Evolutionary conservation across 2,888 invertebrate species (phyloP).

Genomic region (Mythimna pallens): DNA sequence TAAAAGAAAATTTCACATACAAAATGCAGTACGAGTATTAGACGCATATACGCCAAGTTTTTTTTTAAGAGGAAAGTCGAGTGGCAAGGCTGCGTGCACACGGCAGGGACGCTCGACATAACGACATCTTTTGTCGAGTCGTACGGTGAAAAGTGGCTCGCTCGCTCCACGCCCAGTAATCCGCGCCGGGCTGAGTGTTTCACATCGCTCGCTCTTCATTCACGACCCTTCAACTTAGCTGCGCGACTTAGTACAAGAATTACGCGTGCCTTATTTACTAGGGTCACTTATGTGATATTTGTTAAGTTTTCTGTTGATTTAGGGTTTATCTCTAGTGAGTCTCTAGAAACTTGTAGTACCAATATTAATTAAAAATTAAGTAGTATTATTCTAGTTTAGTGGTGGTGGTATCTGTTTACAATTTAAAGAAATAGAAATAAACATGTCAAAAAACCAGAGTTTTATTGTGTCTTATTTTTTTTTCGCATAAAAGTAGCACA

Average conservation of each 20-base stretch:
- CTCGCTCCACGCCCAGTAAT: conserved; percentile 70
- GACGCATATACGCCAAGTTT: conserved; percentile 64
- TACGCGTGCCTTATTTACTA: conserved; percentile 54
- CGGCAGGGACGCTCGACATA: conserved; percentile 69
- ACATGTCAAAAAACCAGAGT: not conserved
- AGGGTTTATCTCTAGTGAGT: not conserved
- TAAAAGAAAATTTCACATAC: conserved; percentile 39
- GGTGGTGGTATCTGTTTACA: no score
- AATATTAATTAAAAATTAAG: no score
- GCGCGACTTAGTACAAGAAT: conserved; percentile 60
- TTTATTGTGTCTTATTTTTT: not conserved
- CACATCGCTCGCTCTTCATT: conserved; percentile 83
- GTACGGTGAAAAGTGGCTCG: conserved; percentile 69
- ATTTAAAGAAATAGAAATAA: no score
- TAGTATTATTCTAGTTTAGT: no score
- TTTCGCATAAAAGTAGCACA: not conserved
- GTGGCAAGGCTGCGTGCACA: conserved; percentile 64
- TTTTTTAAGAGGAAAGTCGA: conserved; percentile 67
- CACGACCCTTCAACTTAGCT: conserved; percentile 78
- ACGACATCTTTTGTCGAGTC: conserved; percentile 83
- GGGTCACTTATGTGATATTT: conserved; percentile 22
- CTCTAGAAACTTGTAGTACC: not conserved
- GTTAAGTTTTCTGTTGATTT: conserved; percentile 15
- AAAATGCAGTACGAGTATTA: conserved; percentile 57
- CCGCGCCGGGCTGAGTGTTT: conserved; percentile 80